A percentile compares a stretch with the other conserved stretches of the same genome.
Conservation (phyloP, 2,113 vertebrate genomes). For the Amblyornis subalaris region DNA sequence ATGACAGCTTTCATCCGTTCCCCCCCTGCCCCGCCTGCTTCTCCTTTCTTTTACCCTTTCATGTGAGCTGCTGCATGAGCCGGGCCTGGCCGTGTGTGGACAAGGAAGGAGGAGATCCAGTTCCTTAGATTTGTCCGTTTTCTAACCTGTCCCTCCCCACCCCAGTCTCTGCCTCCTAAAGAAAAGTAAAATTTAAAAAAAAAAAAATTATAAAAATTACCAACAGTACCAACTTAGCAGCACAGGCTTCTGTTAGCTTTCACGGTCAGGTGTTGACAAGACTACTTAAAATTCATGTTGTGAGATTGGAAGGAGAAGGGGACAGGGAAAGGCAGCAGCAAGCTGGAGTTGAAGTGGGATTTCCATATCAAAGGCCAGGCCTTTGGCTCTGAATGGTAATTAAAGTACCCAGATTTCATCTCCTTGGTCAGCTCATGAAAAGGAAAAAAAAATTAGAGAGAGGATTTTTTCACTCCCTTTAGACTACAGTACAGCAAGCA, state of each 20-base stretch:
- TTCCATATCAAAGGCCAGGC: conserved; percentile 97
- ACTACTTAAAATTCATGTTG: conserved; percentile 90
- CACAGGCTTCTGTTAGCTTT: conserved; percentile 65
- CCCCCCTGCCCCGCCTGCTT: not conserved
- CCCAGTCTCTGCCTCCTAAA: not conserved
- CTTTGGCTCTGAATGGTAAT: conserved; percentile 94
- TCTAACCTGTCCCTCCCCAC: not conserved
- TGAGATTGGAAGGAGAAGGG: conserved; percentile 76
- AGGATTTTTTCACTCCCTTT: conserved; percentile 70
- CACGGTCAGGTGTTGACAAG: conserved; percentile 84
- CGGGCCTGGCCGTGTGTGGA: not conserved
- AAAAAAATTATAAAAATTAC: not conserved
- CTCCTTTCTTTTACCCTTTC: conserved; percentile 27
- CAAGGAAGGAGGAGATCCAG: not conserved
- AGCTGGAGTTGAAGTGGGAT: conserved; percentile 85
- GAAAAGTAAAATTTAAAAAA: not conserved
- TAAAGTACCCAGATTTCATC: conserved; percentile 92
- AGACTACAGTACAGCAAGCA: conserved; percentile 64
- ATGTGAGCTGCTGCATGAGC: conserved; percentile 49
- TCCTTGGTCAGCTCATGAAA: conserved; percentile 91
- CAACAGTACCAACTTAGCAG: conserved; percentile 40
- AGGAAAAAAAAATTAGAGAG: conserved; percentile 79
- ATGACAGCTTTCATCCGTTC: conserved; percentile 73
- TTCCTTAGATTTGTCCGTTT: not conserved
- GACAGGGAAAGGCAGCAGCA: conserved; percentile 69